A percentile compares a stretch with the other conserved stretches of the same genome.
phyloP scores from a whole-genome alignment of 2,113 vertebrate genomes.

The Oreocharis arfaki region DNA sequence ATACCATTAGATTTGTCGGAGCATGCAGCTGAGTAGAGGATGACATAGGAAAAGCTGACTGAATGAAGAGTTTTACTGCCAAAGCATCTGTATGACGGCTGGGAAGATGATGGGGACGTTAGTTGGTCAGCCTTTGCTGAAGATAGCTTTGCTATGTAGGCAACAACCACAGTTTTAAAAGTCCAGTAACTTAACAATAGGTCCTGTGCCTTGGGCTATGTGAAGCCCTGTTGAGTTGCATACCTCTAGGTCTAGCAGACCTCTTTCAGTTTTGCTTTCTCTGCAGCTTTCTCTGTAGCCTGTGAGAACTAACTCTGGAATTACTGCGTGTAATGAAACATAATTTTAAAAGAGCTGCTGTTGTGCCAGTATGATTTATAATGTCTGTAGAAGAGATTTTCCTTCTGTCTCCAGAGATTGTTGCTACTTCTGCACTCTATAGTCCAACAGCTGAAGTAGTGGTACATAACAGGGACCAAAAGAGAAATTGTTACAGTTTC shows the following conservation, averaged over 20 bases:
- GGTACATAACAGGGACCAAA: neutral
- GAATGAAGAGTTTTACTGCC: neutral
- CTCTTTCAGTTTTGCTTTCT: neutral
- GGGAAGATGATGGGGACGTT: neutral
- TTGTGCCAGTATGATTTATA: neutral
- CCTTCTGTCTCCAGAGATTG: neutral
- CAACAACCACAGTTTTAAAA: neutral
- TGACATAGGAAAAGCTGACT: neutral
- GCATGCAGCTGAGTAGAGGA: neutral
- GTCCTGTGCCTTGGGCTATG: fast-evolving
- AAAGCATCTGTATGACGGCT: neutral
- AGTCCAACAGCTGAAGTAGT: neutral
- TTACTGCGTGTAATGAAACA: neutral
- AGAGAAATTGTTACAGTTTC: neutral
- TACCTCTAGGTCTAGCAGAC: neutral
- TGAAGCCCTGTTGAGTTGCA: neutral
- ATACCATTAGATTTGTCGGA: neutral
- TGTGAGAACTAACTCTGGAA: neutral
- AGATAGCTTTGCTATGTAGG: neutral
- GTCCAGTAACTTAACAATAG: neutral
- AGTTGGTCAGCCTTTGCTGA: neutral
- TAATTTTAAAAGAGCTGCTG: neutral
- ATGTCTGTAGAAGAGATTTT: neutral
- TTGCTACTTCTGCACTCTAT: fast-evolving
- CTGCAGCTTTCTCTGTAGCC: neutral